Base-by-base conservation (phyloP, 2,888 invertebrate species). In the Agriotes lineatus region DNA sequence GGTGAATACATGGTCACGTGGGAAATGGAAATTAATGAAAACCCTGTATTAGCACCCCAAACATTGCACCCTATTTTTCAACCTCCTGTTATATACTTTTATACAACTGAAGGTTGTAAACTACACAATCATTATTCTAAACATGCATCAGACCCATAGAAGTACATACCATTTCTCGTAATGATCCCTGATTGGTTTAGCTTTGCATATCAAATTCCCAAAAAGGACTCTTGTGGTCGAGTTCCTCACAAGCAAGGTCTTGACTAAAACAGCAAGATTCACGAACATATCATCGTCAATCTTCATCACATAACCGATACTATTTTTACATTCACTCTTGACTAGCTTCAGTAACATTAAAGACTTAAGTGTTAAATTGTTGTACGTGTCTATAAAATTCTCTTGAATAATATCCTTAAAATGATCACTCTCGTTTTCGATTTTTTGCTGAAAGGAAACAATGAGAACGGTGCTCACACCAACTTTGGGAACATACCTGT, bases 231-330 rank as follows among this genome's bases (percentile, higher is more conserved):
- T 87, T 52, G 85, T 77, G 18, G 77, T 76, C 6, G 72, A 71
- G 67, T 77, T 79, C 57, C 72, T 76, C 14, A 67, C 72, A 20
- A 60, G 61, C 48, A 83, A 72, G 67, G 77, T 75, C 20, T 76
- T 64, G 59, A 92, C 78, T 19, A 94, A 83, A 74, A 88, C 88
- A n/a, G 90, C 90, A 66, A 95, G 85, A 82, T 95, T 94, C 0
- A 96, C 89, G 80, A 93, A 95, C 85, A 94, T 93, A 77, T 96
- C 96, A 75, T 96, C 95, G 74, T 96, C 95, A 2, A 93, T 92
- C 85, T 96, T 96, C 82, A 96, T 87, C 18, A 95, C 86, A 85
- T 90, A 95, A 52, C 76, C 80, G 12, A 80, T 73, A 35, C 85
- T 85, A 57, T 86, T 84, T 54, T 71, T 73, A 78, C 95, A 95